These are phyloP conservation scores for Poeciliopsis turrubarensis DNA, from an alignment of 2,113 vertebrate species.

Conservation along the genomic window DNA sequence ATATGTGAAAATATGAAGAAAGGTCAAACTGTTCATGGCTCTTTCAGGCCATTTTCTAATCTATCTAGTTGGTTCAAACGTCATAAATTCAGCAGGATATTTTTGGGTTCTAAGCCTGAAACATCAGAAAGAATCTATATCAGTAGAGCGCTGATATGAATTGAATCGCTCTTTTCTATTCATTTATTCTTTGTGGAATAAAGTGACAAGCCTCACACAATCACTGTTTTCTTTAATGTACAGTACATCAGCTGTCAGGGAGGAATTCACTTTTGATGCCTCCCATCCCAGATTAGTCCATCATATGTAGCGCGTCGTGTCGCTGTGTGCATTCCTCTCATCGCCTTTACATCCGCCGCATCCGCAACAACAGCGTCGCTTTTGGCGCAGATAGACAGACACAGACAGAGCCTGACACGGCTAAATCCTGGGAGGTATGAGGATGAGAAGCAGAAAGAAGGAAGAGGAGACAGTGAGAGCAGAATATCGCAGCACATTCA, in stretches of 20 bases:
- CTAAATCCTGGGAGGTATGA: slow-evolving; percentile 56
- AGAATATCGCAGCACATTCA: slow-evolving; percentile 62
- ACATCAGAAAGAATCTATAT: neutral
- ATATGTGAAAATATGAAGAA: too few relatives aligned
- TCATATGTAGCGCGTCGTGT: slow-evolving; percentile 13
- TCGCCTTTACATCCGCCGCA: slow-evolving; percentile 50
- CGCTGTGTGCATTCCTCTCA: slow-evolving; percentile 37
- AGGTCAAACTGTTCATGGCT: too few relatives aligned
- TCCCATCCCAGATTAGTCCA: slow-evolving; percentile 39
- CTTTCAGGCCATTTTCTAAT: neutral
- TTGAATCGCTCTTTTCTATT: neutral
- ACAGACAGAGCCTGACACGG: slow-evolving; percentile 62
- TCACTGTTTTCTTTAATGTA: neutral
- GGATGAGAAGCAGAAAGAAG: slow-evolving; percentile 47
- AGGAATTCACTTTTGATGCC: slow-evolving; percentile 30
- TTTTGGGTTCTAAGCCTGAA: neutral
- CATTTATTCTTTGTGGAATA: too few relatives aligned
- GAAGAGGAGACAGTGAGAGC: slow-evolving; percentile 56
- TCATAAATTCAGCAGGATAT: neutral
- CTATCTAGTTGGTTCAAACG: neutral
- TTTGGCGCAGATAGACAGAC: slow-evolving; percentile 55
- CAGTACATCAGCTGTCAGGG: slow-evolving; percentile 11
- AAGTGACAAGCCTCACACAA: neutral
- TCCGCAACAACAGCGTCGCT: slow-evolving; percentile 42
- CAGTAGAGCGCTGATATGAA: neutral